Evolutionary conservation across 2,888 invertebrate species (phyloP).

Genomic region (Limnephilus lunatus): DNA sequence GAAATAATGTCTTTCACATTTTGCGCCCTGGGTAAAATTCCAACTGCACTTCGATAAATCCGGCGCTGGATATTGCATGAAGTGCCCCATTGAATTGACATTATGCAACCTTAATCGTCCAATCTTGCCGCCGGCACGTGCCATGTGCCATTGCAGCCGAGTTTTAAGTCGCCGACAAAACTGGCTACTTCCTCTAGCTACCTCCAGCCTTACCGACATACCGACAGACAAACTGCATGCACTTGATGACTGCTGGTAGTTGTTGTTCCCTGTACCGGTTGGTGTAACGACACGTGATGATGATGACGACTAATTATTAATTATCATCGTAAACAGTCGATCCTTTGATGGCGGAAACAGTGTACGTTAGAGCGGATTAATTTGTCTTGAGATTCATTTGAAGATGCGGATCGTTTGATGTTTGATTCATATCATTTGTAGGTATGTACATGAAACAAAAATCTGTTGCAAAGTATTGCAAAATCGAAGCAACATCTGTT

Average conservation of each 20-base stretch:
- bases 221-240: not conserved
- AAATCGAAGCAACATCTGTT: not conserved
- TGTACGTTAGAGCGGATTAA: not conserved
- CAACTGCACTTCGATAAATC: not conserved
- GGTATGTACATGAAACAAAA: not conserved
- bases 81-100: not conserved
- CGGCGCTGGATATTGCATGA: not conserved
- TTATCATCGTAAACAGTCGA: not conserved
- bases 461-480: not conserved
- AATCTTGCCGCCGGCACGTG: constrained; percentile 16
- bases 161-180: not conserved
- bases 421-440: not conserved
- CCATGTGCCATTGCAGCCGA: not conserved
- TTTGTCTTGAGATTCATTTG: not conserved
- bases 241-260: not conserved
- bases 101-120: constrained; percentile 1
- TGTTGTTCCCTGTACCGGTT: not conserved
- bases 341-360: not conserved
- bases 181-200: not conserved
- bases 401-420: not conserved
- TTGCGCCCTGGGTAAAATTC: not conserved
- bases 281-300: not conserved
- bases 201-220: not conserved
- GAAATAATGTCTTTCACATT: not conserved
- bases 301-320: not conserved